Evolutionary conservation across 2,797 vertebrate genomes (phyloP).

Genomic region (Tangara arthus): DNA sequence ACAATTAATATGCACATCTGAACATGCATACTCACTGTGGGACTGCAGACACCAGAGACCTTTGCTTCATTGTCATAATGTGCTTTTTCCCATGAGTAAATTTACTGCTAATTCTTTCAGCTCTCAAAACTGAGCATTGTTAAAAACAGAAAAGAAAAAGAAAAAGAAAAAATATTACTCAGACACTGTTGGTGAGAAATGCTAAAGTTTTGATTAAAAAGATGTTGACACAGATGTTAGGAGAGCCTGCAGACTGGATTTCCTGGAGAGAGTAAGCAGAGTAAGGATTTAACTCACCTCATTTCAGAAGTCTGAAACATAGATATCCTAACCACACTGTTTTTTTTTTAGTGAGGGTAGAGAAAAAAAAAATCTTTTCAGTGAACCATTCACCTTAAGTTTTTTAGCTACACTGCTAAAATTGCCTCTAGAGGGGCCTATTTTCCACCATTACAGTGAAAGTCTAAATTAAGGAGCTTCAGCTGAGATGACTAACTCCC

Average conservation of each 20-base stretch:
- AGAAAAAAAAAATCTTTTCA: neutral
- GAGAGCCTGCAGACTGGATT: neutral
- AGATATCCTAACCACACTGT: neutral
- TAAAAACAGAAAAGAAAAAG: neutral
- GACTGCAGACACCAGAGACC: constrained; percentile 53
- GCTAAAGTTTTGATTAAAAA: constrained; percentile 1
- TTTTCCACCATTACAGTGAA: constrained; percentile 27
- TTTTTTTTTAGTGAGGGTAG: neutral
- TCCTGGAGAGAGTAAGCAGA: neutral
- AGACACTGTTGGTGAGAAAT: neutral
- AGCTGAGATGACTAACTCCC: neutral
- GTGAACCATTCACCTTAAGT: neutral
- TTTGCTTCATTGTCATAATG: constrained; percentile 58
- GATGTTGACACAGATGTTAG: neutral
- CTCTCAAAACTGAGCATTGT: constrained; percentile 15
- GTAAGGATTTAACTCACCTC: neutral
- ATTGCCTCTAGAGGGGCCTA: constrained; percentile 44
- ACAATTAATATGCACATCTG: constrained; percentile 62
- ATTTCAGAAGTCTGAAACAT: neutral
- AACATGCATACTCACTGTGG: constrained; percentile 52
- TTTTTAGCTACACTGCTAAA: neutral
- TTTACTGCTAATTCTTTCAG: constrained; percentile 54
- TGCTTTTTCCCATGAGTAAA: constrained; percentile 55
- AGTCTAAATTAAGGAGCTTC: constrained; percentile 5
- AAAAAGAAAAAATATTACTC: neutral